Base-by-base conservation (phyloP, 2,888 invertebrate genomes). In the Plagodis dolabraria region DNA sequence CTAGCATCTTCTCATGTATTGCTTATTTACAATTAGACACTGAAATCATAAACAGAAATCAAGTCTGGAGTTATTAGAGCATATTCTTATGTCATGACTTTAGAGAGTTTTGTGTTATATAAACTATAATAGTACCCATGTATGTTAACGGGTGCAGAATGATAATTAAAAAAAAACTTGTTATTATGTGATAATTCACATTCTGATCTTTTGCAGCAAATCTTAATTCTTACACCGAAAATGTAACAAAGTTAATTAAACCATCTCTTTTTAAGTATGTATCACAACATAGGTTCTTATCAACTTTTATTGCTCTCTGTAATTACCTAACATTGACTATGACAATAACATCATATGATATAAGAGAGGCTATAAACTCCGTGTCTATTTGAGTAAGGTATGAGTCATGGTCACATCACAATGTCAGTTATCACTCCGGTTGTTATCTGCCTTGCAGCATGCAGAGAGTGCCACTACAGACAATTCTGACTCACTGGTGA, bases 361-460 rank as follows among this genome's bases (percentile, higher is more conserved):
- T 38, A 40, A 40, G 11, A 34, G 34, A 35, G 12, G 7, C 33
- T 12, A 33, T 51, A 10, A 22, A 12, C 6, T 34, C 38, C 11
- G 33, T 8, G 33, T 38, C 45, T 57, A 33, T 61, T 56, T 55
- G 22, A 33, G 59, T 55, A 12, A 12, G n/a, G 44, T 7, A 11
- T 60, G 59, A 57, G 33, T 64, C 60, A 58, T 34, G n/a, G 46
- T 6, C 12, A 40, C 40, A 40, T 40, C 44, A 43, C 34, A 36
- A 22, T 40, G 51, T 34, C 33, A 48, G 47, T 45, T 64, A 63
- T 65, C 65, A 61, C 53, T 57, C 54, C 61, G 49, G 53, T 49
- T 60, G 58, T 64, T 67, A 67, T 67, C 67, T 63, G 51, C 35
- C 44, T n/a, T 6, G 7, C 40, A 38, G 43, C 10, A 10, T 10